A percentile compares a stretch with the other conserved stretches of the same genome.
These are phyloP conservation scores for Gymnogyps californianus DNA, from an alignment of 2,113 vertebrate species.

Conservation along the genomic window DNA sequence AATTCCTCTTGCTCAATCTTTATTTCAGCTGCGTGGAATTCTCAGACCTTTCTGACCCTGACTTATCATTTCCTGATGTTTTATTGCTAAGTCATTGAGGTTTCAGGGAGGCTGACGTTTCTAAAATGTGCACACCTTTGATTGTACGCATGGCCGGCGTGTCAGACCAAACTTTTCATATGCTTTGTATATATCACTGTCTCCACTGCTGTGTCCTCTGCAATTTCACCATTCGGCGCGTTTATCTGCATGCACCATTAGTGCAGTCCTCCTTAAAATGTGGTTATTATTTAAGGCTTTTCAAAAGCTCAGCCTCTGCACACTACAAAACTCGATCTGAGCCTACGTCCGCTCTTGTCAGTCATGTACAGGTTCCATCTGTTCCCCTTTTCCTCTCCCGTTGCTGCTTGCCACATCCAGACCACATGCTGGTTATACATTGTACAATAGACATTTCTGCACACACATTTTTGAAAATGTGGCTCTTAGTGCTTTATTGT, in stretches of 20 bases:
- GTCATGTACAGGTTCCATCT: constrained; percentile 58
- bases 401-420: constrained; percentile 58
- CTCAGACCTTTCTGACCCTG: constrained; percentile 23
- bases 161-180: neutral
- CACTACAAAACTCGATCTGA: constrained; percentile 29
- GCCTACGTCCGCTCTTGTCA: constrained; percentile 46
- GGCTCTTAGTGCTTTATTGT: constrained; percentile 40
- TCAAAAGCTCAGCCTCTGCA: constrained; percentile 49
- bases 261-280: constrained; percentile 44
- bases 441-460: constrained; percentile 56
- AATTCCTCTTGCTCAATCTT: constrained; percentile 66
- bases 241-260: constrained; percentile 7
- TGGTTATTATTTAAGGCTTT: constrained; percentile 59
- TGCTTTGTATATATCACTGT: constrained; percentile 15
- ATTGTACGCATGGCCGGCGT: neutral
- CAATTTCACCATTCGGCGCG: neutral
- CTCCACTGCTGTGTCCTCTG: constrained; percentile 8
- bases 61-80: constrained; percentile 1
- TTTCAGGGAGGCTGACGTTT: constrained; percentile 30
- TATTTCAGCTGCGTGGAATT: constrained; percentile 57
- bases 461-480: constrained; percentile 44
- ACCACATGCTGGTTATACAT: constrained; percentile 62
- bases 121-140: constrained; percentile 44
- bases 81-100: constrained; percentile 31
- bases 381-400: constrained; percentile 45